Base-by-base conservation (phyloP, 2,113 vertebrate genomes). In the Macheiramphus alcinus region DNA sequence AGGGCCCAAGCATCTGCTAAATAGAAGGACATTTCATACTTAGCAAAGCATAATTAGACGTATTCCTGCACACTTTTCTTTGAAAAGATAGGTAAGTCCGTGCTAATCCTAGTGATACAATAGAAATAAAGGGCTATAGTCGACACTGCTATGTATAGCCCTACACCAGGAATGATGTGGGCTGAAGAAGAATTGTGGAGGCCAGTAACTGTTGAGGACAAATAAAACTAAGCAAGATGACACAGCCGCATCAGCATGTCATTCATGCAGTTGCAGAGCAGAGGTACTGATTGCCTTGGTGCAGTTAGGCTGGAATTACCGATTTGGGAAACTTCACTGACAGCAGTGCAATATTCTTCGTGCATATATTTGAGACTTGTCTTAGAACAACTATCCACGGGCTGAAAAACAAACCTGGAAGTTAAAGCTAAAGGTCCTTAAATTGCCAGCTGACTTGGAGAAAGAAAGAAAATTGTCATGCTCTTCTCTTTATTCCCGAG, bases 1-100 rank as follows among this genome's bases (percentile, higher is more conserved):
- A 97, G 97, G 97, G 98, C 93, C 98, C 97, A 97, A 97, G 98
- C 96, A 98, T 98, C 97, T 98, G 97, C 97, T 98, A 98, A 98
- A 98, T 95, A 98, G 98, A 98, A 97, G 98, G 97, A 97, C 97
- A 97, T 96, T 95, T 97, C 96, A 96, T 97, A 97, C 96, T 98
- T 98, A 97, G 97, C 94, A 96, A 98, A 96, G 91, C 96, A 96
- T 98, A 98, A 98, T 98, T 98, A 97, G 97, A 97, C 1, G 63
- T 98, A 95, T 98, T 94, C 45, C 40, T 93, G 96, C 58, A 93
- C 72, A 83, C 56, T 93, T 90, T 90, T 85, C 88, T 95, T 90
- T 42, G n/a, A 83, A 88, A 81, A 90, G 48, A 74, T 70, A 96
- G 95, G 91, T 96, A 94, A 86, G 62, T 83, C 71, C 63, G 7